Evolutionary conservation across 2,113 vertebrate genomes (phyloP), one percentile per base, ranked within the genome.

Genomic region (Barbus barbus): DNA sequence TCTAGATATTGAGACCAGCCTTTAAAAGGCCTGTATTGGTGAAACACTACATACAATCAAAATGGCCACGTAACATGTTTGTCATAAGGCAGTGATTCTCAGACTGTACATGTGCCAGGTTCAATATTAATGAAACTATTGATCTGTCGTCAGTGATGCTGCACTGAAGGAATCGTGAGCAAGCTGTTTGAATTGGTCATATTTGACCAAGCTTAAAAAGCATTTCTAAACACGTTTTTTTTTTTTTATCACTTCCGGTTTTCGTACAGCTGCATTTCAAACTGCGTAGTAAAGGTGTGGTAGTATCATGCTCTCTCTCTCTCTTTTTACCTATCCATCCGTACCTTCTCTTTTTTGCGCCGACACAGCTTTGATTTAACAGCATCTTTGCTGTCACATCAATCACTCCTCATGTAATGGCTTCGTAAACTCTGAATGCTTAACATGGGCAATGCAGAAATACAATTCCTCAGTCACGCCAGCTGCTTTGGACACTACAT

Each of bases 371-470:
- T 86, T 83, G 14, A 73, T 60, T 33, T 53, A 31, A 36, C 41
- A 51, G 26, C 69, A 44, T 60, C 71, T 83, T 56, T 56, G 46
- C 33, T 24, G 63, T 83, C 67, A 53, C 24, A 24, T 74, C 71
- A 22, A 22, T 86, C 71, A 72, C 53, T 76, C 74, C 46, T 77
- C 28, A 24, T 48, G 26, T 77, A 73, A 51, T 78, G 63, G 82
- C 69, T 18, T 75, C 69, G 16, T 75, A 75, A 69, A 75, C 20
- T 67, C 67, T 79, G 46, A 63, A 5, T 67, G 56, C 75, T 61
- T 26, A n/a, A 41, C 9, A 16, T 60, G 12, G 28, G 22, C 53
- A 44, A 46, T 38, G 22, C 82, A 74, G 33, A 60, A 76, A 24
- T 38, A 31, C 26, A 22, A 33, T 36, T 36, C 26, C 67, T 36